Percentiles rank a stretch among this genome's conserved stretches.
Conservation (phyloP, 2,797 vertebrate species). For the Carduelis carduelis region DNA sequence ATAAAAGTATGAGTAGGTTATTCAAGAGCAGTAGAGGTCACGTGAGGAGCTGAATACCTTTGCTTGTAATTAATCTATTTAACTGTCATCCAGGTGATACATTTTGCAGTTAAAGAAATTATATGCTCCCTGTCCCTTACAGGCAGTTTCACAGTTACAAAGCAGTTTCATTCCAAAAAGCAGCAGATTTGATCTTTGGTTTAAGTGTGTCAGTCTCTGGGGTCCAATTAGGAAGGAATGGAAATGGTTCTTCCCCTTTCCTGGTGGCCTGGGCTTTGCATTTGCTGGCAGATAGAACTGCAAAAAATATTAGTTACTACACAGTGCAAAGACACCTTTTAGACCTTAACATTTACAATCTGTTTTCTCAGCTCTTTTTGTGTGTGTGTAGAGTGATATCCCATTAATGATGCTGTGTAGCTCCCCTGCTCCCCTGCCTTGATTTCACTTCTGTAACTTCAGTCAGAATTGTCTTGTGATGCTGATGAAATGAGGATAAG, state of each 20-base stretch:
- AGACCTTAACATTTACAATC: background rate
- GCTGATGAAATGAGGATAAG: background rate
- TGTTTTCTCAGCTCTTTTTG: background rate
- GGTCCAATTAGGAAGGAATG: background rate
- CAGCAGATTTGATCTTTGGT: background rate
- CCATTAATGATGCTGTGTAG: background rate
- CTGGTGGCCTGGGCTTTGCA: background rate
- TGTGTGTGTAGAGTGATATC: background rate
- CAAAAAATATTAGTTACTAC: background rate
- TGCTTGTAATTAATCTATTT: background rate
- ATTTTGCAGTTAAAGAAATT: background rate
- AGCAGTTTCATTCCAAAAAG: background rate
- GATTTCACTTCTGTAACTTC: background rate
- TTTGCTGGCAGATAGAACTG: background rate
- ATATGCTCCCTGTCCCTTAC: background rate
- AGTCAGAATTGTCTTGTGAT: background rate
- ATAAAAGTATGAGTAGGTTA: background rate
- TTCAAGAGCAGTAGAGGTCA: background rate
- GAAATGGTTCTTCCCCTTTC: background rate
- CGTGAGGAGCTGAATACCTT: background rate
- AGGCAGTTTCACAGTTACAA: background rate
- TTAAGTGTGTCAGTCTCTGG: background rate
- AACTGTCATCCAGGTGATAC: background rate
- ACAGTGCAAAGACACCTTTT: background rate
- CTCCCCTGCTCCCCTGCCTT: background rate